Evolutionary conservation across 1,140 invertebrate genomes (phyloP).

Genomic region (Epicauta chinensis): DNA sequence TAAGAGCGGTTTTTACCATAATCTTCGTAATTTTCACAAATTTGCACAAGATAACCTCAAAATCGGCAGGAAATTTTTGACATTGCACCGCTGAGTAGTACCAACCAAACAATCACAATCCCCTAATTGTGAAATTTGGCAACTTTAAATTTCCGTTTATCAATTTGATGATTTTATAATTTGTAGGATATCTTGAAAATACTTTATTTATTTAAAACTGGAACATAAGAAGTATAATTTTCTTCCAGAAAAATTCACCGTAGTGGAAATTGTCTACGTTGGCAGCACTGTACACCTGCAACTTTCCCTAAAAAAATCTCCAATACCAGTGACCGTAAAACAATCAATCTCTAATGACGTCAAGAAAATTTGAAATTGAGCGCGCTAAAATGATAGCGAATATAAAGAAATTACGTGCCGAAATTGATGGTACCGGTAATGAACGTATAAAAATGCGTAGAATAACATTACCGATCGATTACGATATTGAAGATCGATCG

Average conservation of each 20-base stretch:
- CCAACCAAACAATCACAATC: too few species aligned
- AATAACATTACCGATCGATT: conserved; percentile 47
- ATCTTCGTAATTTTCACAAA: background rate
- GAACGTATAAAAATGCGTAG: conserved; percentile 44
- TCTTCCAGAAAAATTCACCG: too few species aligned
- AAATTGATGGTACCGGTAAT: conserved; percentile 36
- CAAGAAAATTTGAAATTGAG: conserved; percentile 29
- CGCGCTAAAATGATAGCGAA: conserved; percentile 33
- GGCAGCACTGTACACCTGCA: too few species aligned
- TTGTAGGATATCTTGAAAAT: too few species aligned
- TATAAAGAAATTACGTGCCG: conserved; percentile 35
- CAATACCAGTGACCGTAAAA: conserved; percentile 3
- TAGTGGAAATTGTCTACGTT: background rate
- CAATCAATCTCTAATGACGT: conserved; percentile 9
- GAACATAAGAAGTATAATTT: too few species aligned
- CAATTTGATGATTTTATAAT: too few species aligned
- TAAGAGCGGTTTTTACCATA: conserved; percentile 4
- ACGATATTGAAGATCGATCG: conserved; percentile 46
- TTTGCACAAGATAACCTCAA: conserved; percentile 5
- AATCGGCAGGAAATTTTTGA: background rate
- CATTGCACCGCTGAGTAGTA: background rate
- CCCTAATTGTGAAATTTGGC: background rate
- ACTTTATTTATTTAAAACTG: too few species aligned
- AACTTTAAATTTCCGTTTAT: too few species aligned
- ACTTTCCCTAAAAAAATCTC: conserved; percentile 11